These are phyloP conservation scores for Lithobates pipiens DNA, from an alignment of 2,797 vertebrate species.

Conservation along the genomic window DNA sequence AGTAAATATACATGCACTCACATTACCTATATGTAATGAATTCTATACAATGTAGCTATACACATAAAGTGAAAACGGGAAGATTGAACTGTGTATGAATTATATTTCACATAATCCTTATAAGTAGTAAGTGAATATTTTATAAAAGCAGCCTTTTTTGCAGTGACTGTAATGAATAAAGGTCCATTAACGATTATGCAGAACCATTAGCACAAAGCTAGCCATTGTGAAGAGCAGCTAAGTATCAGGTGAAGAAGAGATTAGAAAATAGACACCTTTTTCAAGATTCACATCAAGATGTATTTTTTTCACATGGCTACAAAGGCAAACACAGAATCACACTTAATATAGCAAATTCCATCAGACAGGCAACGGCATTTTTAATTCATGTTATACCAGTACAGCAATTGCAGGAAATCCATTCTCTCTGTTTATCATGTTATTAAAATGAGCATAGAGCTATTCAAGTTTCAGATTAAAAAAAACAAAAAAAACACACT, in stretches of 20 bases:
- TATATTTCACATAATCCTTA: not conserved
- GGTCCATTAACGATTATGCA: constrained; percentile 27
- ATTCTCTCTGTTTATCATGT: not conserved
- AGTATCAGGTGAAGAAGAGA: constrained; percentile 46
- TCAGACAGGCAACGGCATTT: constrained; percentile 58
- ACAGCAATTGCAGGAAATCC: not conserved
- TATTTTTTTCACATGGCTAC: constrained; percentile 22
- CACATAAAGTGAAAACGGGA: not conserved
- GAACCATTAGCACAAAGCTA: constrained; percentile 35
- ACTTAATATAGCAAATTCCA: constrained; percentile 34
- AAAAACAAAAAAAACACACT: constrained; percentile 35
- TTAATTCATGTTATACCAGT: not conserved
- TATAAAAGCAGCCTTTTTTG: not conserved
- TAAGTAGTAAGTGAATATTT: not conserved
- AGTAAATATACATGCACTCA: not conserved
- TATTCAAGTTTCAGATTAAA: not conserved
- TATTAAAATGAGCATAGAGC: constrained; percentile 18
- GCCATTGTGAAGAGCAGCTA: constrained; percentile 37
- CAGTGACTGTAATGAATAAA: not conserved
- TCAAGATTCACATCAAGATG: constrained; percentile 47
- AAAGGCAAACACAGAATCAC: constrained; percentile 57
- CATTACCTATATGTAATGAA: not conserved
- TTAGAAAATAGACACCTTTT: constrained; percentile 28
- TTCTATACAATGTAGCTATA: not conserved
- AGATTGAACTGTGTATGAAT: not conserved